Evolutionary conservation across 2,888 invertebrate genomes (phyloP).

Genomic region (Ypsolopha sequella): DNA sequence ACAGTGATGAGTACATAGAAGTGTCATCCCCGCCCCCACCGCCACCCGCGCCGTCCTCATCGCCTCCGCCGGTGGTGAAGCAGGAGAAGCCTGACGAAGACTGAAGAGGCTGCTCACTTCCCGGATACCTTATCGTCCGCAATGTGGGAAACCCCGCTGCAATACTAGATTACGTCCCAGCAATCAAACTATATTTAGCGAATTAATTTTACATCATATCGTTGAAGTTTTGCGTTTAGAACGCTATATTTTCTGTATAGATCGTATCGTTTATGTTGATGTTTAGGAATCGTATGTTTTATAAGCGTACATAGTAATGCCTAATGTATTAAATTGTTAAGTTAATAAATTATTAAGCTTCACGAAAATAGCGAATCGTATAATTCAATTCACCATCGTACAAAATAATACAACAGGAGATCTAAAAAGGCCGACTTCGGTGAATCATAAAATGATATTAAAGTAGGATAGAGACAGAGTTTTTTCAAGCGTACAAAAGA

Average conservation of each 20-base stretch:
- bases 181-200: conserved; percentile 31
- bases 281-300: conserved; percentile 50
- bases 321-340: conserved; percentile 63
- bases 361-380: neutral
- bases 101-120: conserved; percentile 15
- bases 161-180: conserved; percentile 68
- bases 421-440: too few species aligned
- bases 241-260: conserved; percentile 47
- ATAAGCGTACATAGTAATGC: conserved; percentile 49
- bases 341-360: conserved; percentile 64
- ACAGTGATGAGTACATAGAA: conserved; percentile 60
- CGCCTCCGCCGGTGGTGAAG: conserved; percentile 37
- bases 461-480: too few species aligned
- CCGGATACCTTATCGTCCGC: conserved; percentile 40
- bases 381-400: too few species aligned
- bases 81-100: conserved; percentile 57
- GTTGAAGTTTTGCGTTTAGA: conserved; percentile 62
- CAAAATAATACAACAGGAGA: too few species aligned
- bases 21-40: conserved; percentile 42
- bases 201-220: conserved; percentile 40
- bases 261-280: conserved; percentile 45
- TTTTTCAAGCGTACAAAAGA: too few species aligned
- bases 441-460: too few species aligned
- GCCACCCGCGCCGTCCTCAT: conserved; percentile 17
- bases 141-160: conserved; percentile 49